phyloP scores from a whole-genome alignment of 2,113 vertebrate genomes.

The Lamprotornis superbus region DNA sequence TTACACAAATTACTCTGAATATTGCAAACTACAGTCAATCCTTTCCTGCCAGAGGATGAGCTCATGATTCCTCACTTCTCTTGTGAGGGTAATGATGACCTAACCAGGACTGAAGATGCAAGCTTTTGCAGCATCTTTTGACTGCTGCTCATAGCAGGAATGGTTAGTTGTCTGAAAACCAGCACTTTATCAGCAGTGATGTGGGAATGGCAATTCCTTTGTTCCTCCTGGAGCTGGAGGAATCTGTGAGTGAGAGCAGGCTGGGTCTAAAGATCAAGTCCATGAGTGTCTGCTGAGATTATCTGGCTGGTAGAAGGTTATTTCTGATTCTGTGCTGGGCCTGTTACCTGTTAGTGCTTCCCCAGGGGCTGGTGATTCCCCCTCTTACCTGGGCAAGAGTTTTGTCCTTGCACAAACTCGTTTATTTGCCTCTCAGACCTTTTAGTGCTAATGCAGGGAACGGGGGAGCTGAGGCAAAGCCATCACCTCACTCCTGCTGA shows the following conservation, averaged over 20 bases:
- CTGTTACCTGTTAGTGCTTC: background rate
- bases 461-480: background rate
- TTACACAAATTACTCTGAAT: constrained; percentile 44
- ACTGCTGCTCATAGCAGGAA: background rate
- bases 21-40: constrained; percentile 24
- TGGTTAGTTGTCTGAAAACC: background rate
- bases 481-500: background rate
- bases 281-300: background rate
- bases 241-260: background rate
- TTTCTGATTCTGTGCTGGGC: background rate
- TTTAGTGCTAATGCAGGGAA: background rate
- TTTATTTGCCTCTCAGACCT: background rate
- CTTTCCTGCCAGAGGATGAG: constrained; percentile 59
- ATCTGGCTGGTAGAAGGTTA: background rate
- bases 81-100: constrained; percentile 10
- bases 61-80: constrained; percentile 45
- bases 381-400: background rate
- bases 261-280: background rate
- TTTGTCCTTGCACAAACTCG: background rate
- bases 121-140: background rate
- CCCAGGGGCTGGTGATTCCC: background rate
- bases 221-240: background rate
- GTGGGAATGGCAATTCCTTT: background rate
- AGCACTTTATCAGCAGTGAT: background rate
- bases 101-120: background rate